Evolutionary conservation across 2,888 invertebrate genomes (phyloP).

Genomic region (Melinopterus prodromus): DNA sequence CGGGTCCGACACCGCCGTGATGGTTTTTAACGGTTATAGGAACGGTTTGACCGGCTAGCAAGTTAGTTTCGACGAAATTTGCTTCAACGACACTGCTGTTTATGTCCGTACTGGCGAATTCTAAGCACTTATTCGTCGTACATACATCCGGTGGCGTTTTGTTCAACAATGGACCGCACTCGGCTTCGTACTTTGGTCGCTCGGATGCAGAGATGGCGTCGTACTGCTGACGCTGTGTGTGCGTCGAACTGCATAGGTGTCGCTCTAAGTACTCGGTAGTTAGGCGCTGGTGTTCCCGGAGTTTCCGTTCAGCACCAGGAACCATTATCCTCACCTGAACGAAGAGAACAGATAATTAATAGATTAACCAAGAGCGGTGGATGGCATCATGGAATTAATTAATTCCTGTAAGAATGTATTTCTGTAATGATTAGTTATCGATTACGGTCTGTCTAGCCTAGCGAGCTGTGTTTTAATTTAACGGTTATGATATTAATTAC

Average conservation of each 20-base stretch:
- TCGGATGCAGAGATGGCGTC: constrained; percentile 33
- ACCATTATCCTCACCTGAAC: constrained; percentile 68
- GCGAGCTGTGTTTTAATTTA: neutral
- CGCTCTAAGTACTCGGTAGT: constrained; percentile 64
- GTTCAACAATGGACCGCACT: constrained; percentile 56
- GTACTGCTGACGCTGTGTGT: constrained; percentile 49
- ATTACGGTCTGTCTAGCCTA: neutral
- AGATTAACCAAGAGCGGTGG: constrained; percentile 12
- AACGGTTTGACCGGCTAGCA: constrained; percentile 60
- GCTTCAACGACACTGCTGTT: constrained; percentile 50
- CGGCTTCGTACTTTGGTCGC: constrained; percentile 34
- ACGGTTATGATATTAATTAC: neutral
- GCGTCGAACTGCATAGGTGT: constrained; percentile 48
- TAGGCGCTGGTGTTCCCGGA: constrained; percentile 64
- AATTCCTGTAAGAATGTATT: neutral
- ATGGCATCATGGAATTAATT: neutral
- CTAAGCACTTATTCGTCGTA: constrained; percentile 58
- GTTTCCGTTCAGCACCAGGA: constrained; percentile 67
- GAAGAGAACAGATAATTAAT: constrained; percentile 33
- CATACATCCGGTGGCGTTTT: constrained; percentile 63
- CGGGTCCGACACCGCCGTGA: constrained; percentile 49
- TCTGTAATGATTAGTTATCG: constrained; percentile 4
- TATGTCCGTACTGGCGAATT: constrained; percentile 48
- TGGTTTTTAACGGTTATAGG: constrained; percentile 61
- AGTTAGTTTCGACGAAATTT: constrained; percentile 45